Base-by-base conservation (phyloP, 1,140 invertebrate species). In the Drosophila leontia region DNA sequence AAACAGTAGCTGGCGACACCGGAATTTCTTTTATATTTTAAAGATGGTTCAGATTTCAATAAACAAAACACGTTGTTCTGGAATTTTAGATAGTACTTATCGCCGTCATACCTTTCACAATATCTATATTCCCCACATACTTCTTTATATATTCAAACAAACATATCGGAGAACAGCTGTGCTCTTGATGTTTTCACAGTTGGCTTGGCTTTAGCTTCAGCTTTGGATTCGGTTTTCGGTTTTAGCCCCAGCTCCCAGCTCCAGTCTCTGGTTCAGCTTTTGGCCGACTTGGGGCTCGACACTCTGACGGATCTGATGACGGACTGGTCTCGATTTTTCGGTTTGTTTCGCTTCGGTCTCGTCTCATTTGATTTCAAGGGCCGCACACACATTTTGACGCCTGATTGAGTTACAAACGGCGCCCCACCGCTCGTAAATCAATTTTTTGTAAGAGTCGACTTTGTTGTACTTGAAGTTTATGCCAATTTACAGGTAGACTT, bases 351-450 rank as follows among this genome's bases (percentile, higher is more conserved):
- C 62, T 56, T 51, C 53, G 58, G 76, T 72, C 64, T 55, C 68
- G 62, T 80, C 76, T 83, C 64, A 80, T 84, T 84, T 78, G 62
- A 78, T 83, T 83, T 88, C 78, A 90, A 88, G 85, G 85, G 85
- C 85, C 61, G 57, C 71, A 76, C 63, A 82, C 67, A 76, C 63
- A 82, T 78, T 79, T 90, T 81, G 85, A 90, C 82, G 85, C 85
- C 85, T 90, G 85, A 90, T 88, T 88, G 81, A 90, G 85, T 88
- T 88, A 90, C 85, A 80, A 88, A 63, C 55, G 53, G 71, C 70
- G 44, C 23, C 67, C 67, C 53, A 44, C 45, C 37, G 44, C 53
- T 72, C 53, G 44, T 71, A 72, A 72, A 72, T 72, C 65, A 72
- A 42, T 42, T n/a, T 56, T 57, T 68, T 23, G 34, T 63, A 12